Conservation (phyloP, 2,797 vertebrate genomes). For the Alfaro cultratus region DNA sequence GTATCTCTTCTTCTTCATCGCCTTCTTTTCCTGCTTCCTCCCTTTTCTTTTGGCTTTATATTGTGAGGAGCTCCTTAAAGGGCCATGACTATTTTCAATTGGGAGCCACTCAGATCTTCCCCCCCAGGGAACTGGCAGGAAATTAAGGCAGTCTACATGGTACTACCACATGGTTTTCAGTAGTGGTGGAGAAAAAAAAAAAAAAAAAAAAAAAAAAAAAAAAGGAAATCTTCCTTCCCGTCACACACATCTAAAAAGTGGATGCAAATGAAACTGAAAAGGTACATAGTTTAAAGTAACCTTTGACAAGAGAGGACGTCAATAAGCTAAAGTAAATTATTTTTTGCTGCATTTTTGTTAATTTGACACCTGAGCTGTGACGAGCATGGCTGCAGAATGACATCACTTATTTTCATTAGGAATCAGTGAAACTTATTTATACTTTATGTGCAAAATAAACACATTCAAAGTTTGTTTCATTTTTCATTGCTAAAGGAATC, state of each 20-base stretch:
- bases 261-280: slow-evolving; percentile 1
- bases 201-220: slow-evolving; percentile 27
- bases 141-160: slow-evolving; percentile 84
- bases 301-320: background rate
- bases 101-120: slow-evolving; percentile 74
- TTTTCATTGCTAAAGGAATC: background rate
- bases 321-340: background rate
- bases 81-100: slow-evolving; percentile 88
- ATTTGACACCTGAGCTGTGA: slow-evolving; percentile 71
- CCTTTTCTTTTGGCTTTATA: slow-evolving; percentile 66
- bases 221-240: slow-evolving; percentile 72
- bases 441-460: slow-evolving; percentile 30
- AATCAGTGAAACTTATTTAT: slow-evolving; percentile 63
- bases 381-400: slow-evolving; percentile 64
- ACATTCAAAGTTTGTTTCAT: background rate
- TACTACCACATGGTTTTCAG: slow-evolving; percentile 82
- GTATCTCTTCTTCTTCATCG: slow-evolving; percentile 43
- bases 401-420: slow-evolving; percentile 65
- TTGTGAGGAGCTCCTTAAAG: slow-evolving; percentile 86
- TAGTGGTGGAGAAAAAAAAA: slow-evolving; percentile 53
- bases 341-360: slow-evolving; percentile 62
- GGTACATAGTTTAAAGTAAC: background rate
- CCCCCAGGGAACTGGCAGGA: slow-evolving; percentile 78
- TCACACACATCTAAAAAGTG: slow-evolving; percentile 34
- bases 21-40: slow-evolving; percentile 72